Conservation (phyloP, 2,113 vertebrate species). For the Gorsachius goisagi region DNA sequence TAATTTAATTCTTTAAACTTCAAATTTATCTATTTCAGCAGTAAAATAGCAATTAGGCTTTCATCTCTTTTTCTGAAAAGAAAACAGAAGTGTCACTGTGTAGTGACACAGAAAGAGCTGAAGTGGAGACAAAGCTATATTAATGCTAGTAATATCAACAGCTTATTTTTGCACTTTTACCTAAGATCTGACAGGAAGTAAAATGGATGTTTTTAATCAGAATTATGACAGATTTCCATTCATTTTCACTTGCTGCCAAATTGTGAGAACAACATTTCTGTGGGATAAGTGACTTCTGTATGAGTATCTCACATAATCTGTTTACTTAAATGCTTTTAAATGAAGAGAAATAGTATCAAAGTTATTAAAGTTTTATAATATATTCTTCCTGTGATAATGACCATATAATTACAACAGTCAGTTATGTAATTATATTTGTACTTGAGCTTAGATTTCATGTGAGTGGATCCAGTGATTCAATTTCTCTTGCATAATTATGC, state of each 20-base stretch:
- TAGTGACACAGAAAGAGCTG: background rate
- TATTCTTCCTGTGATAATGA: background rate
- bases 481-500: slow-evolving; percentile 20
- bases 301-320: background rate
- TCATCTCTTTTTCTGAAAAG: background rate
- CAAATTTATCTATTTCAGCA: background rate
- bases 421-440: background rate
- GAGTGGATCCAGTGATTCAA: background rate
- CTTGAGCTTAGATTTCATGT: background rate
- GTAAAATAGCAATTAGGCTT: background rate
- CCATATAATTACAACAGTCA: background rate
- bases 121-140: background rate
- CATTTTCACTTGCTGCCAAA: background rate
- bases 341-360: background rate
- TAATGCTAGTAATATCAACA: background rate
- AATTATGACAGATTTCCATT: background rate
- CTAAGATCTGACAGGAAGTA: background rate
- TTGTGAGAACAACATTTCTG: background rate
- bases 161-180: background rate
- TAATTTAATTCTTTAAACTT: background rate
- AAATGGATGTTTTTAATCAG: background rate
- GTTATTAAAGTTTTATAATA: background rate
- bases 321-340: background rate
- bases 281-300: background rate
- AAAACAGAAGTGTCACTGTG: background rate